Percentiles rank a stretch among this genome's conserved stretches.
These are phyloP conservation scores for Chrysolina americana DNA, from an alignment of 2,888 invertebrate genomes.

Conservation along the genomic window DNA sequence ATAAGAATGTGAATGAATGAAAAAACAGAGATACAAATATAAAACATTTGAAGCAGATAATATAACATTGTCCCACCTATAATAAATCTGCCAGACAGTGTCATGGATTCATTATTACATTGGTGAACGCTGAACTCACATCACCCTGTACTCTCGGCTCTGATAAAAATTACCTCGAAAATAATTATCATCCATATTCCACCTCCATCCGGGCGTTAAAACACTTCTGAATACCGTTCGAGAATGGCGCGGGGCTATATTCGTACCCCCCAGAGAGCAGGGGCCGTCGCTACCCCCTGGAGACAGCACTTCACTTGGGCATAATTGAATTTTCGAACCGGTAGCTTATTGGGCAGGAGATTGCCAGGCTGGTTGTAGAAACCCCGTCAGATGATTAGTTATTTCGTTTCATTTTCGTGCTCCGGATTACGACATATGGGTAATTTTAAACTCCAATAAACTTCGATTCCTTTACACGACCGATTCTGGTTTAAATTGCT, in stretches of 20 bases:
- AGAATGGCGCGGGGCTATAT: conserved; percentile 35
- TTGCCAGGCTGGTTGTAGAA: conserved; percentile 60
- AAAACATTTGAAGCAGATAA: too few species aligned
- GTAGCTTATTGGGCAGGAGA: conserved; percentile 69
- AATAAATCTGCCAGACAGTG: too few species aligned
- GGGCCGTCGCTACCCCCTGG: conserved; percentile 58
- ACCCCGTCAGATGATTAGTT: conserved; percentile 66
- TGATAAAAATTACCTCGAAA: conserved; percentile 13
- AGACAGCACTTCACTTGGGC: conserved; percentile 65
- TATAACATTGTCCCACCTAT: too few species aligned
- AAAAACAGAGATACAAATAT: too few species aligned
- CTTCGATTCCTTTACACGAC: conserved; percentile 53
- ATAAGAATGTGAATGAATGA: too few species aligned
- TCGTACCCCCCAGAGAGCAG: conserved; percentile 43
- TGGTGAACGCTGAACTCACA: too few species aligned
- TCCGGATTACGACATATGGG: conserved; percentile 67
- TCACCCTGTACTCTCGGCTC: neutral
- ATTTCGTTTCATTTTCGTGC: conserved; percentile 64
- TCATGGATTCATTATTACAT: too few species aligned
- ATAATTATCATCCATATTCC: conserved; percentile 15
- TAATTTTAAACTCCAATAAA: conserved; percentile 65
- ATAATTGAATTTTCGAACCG: conserved; percentile 70
- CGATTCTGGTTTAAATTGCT: conserved; percentile 50
- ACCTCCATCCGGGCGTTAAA: conserved; percentile 29
- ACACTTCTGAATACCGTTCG: conserved; percentile 17